Conservation (phyloP, 2,888 invertebrate species). For the Microplitis deprimator region DNA sequence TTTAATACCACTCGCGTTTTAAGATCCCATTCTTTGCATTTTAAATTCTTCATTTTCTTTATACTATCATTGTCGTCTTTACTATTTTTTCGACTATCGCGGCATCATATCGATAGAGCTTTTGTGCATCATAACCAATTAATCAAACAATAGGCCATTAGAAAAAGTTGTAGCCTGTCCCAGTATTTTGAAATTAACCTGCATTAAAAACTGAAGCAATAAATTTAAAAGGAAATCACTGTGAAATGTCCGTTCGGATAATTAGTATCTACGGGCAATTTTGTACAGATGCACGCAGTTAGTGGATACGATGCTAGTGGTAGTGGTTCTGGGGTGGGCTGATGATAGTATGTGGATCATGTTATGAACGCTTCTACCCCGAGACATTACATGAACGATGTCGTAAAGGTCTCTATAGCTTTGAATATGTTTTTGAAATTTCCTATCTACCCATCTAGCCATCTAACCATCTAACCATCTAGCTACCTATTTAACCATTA, state of each 20-base stretch:
- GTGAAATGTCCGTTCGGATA: background rate
- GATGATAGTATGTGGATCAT: slow-evolving; percentile 32
- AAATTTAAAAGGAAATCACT: background rate
- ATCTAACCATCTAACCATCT: background rate
- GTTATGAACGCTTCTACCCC: slow-evolving; percentile 31
- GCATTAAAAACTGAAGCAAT: background rate
- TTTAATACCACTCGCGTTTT: slow-evolving; percentile 12
- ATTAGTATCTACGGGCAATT: slow-evolving; percentile 36
- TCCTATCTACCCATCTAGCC: background rate
- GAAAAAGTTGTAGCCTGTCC: background rate
- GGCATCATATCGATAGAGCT: background rate
- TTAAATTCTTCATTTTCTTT: slow-evolving; percentile 6
- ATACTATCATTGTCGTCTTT: background rate
- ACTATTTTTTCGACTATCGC: slow-evolving; percentile 6
- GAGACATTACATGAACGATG: slow-evolving; percentile 40
- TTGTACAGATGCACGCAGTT: slow-evolving; percentile 31
- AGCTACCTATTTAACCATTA: slow-evolving; percentile 4
- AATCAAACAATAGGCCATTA: background rate
- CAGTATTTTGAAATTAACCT: background rate
- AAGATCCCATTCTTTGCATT: slow-evolving; percentile 1
- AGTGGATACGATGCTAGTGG: slow-evolving; percentile 34
- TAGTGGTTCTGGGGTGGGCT: background rate
- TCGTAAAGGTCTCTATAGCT: slow-evolving; percentile 32
- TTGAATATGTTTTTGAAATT: slow-evolving; percentile 25
- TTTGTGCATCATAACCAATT: background rate